Conservation (phyloP, 2,888 invertebrate species). For the Acronicta leporina region DNA sequence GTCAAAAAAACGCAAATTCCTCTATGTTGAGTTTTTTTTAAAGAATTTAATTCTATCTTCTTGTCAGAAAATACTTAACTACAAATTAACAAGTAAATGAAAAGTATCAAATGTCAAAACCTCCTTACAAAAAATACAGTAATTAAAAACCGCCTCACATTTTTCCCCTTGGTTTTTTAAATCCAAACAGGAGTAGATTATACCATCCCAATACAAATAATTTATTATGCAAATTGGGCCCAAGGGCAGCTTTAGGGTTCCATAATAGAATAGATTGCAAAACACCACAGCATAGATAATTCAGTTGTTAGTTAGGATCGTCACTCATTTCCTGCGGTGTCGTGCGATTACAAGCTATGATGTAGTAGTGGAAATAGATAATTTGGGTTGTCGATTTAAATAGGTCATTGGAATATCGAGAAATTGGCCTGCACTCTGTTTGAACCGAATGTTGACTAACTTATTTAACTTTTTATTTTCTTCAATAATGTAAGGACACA, state of each 20-base stretch:
- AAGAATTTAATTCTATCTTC: too few species aligned
- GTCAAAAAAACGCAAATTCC: too few species aligned
- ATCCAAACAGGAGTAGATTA: conserved; percentile 41
- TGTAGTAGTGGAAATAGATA: not conserved
- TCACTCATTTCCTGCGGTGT: conserved; percentile 20
- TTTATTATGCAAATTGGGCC: conserved; percentile 57
- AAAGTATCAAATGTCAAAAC: not conserved
- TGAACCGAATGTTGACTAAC: too few species aligned
- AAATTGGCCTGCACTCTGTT: too few species aligned
- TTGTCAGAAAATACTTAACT: too few species aligned
- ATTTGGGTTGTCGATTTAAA: not conserved
- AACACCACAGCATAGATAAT: conserved; percentile 40
- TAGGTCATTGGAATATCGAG: not conserved
- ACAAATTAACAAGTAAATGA: too few species aligned
- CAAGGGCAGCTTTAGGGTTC: conserved; percentile 51
- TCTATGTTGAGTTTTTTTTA: too few species aligned
- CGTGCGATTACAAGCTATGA: conserved; percentile 5
- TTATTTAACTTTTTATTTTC: too few species aligned
- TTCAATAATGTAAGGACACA: too few species aligned
- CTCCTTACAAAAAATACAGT: not conserved
- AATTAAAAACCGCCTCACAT: too few species aligned
- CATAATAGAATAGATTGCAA: conserved; percentile 54
- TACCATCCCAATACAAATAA: conserved; percentile 46
- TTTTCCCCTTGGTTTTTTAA: conserved; percentile 11
- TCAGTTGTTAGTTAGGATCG: conserved; percentile 28